A percentile compares a stretch with the other conserved stretches of the same genome.
phyloP scores from a whole-genome alignment of 2,888 invertebrate genomes.

The Therioaphis trifolii region DNA sequence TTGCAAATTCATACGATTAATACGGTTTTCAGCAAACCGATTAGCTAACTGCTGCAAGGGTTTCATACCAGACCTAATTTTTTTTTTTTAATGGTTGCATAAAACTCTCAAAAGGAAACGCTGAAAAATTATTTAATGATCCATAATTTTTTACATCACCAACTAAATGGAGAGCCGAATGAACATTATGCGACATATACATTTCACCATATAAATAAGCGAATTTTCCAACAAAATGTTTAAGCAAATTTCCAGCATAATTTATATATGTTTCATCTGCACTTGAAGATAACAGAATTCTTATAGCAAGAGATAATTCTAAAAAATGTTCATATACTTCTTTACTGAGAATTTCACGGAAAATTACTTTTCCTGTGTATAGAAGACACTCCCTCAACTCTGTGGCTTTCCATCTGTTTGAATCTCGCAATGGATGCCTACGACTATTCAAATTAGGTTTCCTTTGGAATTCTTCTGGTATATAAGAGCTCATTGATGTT shows the following conservation, averaged over 20 bases:
- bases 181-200: conserved; percentile 16
- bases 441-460: not conserved
- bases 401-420: not conserved
- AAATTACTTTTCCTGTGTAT: not conserved
- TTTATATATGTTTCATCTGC: not conserved
- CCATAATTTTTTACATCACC: not conserved
- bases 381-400: not conserved
- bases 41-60: conserved; percentile 4
- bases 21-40: conserved; percentile 12
- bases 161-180: not conserved
- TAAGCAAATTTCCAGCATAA: too few relatives aligned
- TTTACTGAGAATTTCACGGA: not conserved
- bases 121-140: not conserved
- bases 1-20: not conserved
- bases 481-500: not conserved
- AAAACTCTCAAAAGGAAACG: conserved; percentile 66
- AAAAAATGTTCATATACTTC: conserved; percentile 5
- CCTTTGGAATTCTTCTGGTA: not conserved
- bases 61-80: conserved; percentile 8
- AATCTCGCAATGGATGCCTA: not conserved
- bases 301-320: not conserved
- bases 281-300: not conserved
- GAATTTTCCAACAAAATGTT: not conserved
- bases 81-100: too few relatives aligned
- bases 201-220: not conserved